phyloP scores from a whole-genome alignment of 2,797 vertebrate genomes.

The Syngnathus rostellatus region DNA sequence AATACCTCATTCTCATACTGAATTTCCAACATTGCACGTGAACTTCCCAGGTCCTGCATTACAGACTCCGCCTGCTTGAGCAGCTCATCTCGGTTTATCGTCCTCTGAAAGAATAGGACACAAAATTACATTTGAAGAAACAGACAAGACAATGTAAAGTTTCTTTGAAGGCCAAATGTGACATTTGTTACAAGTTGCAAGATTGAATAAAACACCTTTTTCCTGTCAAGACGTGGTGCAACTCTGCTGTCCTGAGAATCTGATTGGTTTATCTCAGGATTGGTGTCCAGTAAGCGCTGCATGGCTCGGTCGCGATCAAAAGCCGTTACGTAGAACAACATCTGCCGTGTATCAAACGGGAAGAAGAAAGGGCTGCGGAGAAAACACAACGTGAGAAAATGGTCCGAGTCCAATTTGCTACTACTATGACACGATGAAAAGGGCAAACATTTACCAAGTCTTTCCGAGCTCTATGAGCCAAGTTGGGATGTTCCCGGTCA shows the following conservation, averaged over 20 bases:
- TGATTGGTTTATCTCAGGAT: constrained; percentile 98
- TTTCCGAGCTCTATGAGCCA: constrained; percentile 98
- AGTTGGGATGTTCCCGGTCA: constrained; percentile 98
- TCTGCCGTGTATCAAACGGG: constrained; percentile 99
- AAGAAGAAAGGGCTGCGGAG: constrained; percentile 92
- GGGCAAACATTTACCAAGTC: constrained; percentile 77
- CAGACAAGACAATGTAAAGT: background rate
- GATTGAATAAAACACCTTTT: constrained; percentile 58
- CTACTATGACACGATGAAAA: background rate
- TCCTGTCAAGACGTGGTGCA: constrained; percentile 93
- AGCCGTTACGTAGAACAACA: constrained; percentile 97
- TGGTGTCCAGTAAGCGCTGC: constrained; percentile 95
- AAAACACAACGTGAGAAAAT: background rate
- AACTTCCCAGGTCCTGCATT: constrained; percentile 98
- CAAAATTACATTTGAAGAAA: background rate
- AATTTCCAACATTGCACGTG: constrained; percentile 98
- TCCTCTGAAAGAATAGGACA: constrained; percentile 72
- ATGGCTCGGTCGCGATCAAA: constrained; percentile 98
- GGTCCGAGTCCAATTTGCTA: background rate
- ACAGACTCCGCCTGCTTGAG: constrained; percentile 98
- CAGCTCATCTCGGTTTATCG: constrained; percentile 97
- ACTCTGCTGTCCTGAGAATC: constrained; percentile 99
- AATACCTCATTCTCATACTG: constrained; percentile 98
- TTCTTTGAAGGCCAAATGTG: background rate
- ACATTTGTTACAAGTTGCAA: background rate